Base-by-base conservation (phyloP, 1,140 invertebrate genomes). In the Drosophila pectinifera region DNA sequence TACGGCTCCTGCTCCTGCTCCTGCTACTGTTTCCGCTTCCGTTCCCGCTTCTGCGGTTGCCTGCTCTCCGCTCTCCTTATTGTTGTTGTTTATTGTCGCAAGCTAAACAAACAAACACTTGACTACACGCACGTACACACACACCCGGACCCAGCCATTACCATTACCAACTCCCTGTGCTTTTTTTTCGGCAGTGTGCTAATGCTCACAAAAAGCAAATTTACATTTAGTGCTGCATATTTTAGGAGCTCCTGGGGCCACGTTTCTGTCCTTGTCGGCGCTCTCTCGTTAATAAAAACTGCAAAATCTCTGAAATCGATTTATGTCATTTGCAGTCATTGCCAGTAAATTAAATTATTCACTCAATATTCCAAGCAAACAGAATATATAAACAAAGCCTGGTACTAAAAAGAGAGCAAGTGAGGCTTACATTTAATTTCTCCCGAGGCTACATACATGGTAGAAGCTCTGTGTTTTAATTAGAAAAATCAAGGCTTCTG, bases 181-280 rank as follows among this genome's bases (percentile, higher is more conserved):
- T 16, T 61, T 54, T 53, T 28, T 16, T 53, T 28, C 14, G 22
- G 16, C 11, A 36, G 20, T 49, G 73, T 55, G 73, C 59, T 76
- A 67, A 63, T 63, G 54, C 62, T 62, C 51, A 59, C 56, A 62
- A 69, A 74, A 73, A 70, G 73, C 73, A 77, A 68, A 84, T 85
- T 88, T 73, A 73, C 85, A 89, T 83, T 88, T 79, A 67, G 75
- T 83, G 53, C 53, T 79, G 80, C 80, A 83, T 83, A 83, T 55
- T 70, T 78, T 53, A 57, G 39, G 53, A 64, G 54, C 73, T 41
- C 20, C 45, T 18, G 28, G 14, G 6, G 7, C 41, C 46, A 18
- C 26, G 24, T 18, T 45, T n/a, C 43, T 48, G 28, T 55, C 57
- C 20, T 55, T 18, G 7, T 22, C 5, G 61, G n/a, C 22, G 13